Base-by-base conservation (phyloP, 2,113 vertebrate species). In the Pelvicachromis taeniatus region DNA sequence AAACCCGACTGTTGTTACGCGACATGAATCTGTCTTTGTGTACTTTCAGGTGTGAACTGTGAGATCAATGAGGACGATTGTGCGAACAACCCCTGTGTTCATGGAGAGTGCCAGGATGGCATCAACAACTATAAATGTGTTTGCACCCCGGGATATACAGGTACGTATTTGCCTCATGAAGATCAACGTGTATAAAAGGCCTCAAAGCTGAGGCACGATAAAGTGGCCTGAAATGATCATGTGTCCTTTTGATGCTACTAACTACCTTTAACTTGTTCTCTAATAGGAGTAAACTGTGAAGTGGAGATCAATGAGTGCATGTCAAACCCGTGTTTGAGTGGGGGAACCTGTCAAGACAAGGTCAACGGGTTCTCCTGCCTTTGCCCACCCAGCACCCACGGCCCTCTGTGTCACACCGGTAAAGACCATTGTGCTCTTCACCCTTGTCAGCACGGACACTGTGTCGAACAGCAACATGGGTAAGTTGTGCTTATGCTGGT, bases 41-140 rank as follows among this genome's bases (percentile, higher is more conserved):
- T 87, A 45, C 33, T 88, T 17, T 88, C 90, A 99, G 98, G 98
- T 13, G 80, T 95, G 78, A 98, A 99, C 90, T 99, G 98, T 95
- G 98, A 99, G 91, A 97, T 96, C 83, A 99, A 99, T 92, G 95
- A 97, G 38, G 96, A 99, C 38, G 98, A 99, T 90, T 99, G 98
- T 81, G 96, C 96, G 12, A 97, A 96, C 88, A 98, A 95, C 90
- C 98, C 98, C 0, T 99, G 98, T 90, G 81, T 96, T 78, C 95
- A 97, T 0, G 98, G 98, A 75, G 93, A 94, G 80, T 99, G 98
- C 80, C 93, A 97, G 21, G 98, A 99, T 42, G 97, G 97, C 33
- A 96, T 99, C 70, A 97, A 97, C 40, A 96, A 96, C 50, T 99
- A 97, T 91, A 97, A 96, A 53, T 99, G 98, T 86, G 95, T 97